Conservation (phyloP, 2,888 invertebrate species). For the Lithophane semibrunnea region DNA sequence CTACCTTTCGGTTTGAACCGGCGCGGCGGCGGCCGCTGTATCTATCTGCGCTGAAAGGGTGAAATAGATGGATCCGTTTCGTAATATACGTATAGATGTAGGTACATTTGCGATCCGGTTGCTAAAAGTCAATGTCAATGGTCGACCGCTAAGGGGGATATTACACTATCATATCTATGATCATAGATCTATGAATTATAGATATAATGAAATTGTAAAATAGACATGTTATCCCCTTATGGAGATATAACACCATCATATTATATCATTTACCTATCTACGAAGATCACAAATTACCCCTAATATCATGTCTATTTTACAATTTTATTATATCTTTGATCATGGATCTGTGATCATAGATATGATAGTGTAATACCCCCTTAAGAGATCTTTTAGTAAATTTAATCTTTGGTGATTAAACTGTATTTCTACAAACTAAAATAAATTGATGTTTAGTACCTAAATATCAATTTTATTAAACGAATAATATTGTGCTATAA, state of each 20-base stretch:
- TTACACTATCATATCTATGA: too few species aligned
- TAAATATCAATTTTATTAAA: conserved; percentile 24
- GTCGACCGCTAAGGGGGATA: background rate
- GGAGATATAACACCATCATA: too few species aligned
- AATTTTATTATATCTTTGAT: too few species aligned
- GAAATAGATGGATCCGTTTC: background rate
- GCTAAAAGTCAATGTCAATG: conserved; percentile 11
- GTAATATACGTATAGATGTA: conserved; percentile 1
- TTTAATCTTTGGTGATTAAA: background rate
- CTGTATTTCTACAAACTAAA: background rate
- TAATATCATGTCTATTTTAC: too few species aligned
- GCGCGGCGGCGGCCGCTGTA: background rate
- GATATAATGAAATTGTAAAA: too few species aligned
- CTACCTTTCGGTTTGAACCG: conserved; percentile 36
- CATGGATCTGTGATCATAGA: too few species aligned
- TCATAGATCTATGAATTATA: too few species aligned
- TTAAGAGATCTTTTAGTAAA: background rate
- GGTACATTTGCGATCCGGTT: conserved; percentile 17
- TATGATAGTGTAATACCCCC: too few species aligned
- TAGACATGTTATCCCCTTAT: too few species aligned
- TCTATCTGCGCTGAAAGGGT: conserved; percentile 6
- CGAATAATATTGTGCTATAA: conserved; percentile 7
- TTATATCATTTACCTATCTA: too few species aligned
- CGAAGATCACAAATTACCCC: too few species aligned
- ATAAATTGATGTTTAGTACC: conserved; percentile 3